Base-by-base conservation (phyloP, 2,113 vertebrate species). In the Neodon shergylaensis region DNA sequence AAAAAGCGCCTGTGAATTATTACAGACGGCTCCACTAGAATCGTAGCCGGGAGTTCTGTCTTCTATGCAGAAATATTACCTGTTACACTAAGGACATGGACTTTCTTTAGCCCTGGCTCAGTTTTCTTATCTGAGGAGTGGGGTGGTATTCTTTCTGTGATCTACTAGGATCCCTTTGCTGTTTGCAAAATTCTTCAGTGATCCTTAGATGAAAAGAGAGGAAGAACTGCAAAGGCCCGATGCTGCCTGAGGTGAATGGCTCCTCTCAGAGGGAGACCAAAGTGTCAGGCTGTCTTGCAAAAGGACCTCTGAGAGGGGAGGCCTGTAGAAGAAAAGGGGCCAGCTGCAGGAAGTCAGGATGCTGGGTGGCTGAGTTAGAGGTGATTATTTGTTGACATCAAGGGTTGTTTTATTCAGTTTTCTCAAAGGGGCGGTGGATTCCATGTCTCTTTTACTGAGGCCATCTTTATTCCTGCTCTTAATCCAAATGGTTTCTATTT, bases 1-100 rank as follows among this genome's bases (percentile, higher is more conserved):
- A 85, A 85, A 58, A 87, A 95, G 76, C 63, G 63, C 65, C 78
- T 89, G 73, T 72, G 92, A 85, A 78, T 92, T 94, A 86, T 86
- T 47, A 33, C 19, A 91, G 54, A 89, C 72, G 24, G 19, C 26
- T 92, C 63, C 58, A 49, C 74, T 90, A 82, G 85, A 92, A 92
- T 88, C n/a, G n/a, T 11, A 73, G 77, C n/a, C 39, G 33, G 36
- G 61, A 88, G 2, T 87, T 93, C n/a, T 10, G 36, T 28, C 39
- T 91, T 91, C 73, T 82, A 63, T 4, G 58, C 73, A 42, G n/a
- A 82, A 95, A 87, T 87, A 54, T n/a, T n/a, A 49, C 85, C 66
- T 93, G 28, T 49, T 88, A 47, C 47, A 61, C 33, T 16, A 49
- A 70, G 91, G 31, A 93, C 84, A 93, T 11, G 0, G 7, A 3